A percentile compares a stretch with the other conserved stretches of the same genome.
Conservation (phyloP, 2,888 invertebrate species). For the Tachina lurida region DNA sequence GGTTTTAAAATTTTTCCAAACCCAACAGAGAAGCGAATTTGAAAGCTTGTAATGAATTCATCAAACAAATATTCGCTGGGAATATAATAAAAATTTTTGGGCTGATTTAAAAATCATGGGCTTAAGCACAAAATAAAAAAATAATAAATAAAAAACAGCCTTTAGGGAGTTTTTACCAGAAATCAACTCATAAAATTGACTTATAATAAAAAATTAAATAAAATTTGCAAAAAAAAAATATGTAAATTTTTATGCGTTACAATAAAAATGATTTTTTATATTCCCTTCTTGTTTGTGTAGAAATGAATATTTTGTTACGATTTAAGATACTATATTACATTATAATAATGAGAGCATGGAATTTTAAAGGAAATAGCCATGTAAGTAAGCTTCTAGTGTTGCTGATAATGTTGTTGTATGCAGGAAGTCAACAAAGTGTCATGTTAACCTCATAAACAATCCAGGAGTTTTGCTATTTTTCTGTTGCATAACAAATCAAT, state of each 20-base stretch:
- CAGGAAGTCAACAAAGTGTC: not conserved
- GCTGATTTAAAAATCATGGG: not conserved
- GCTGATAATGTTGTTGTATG: no score
- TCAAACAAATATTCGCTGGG: not conserved
- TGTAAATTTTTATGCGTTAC: not conserved
- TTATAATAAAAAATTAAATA: constrained; percentile 2
- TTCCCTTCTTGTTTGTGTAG: not conserved
- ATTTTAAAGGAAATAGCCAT: no score
- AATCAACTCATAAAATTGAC: constrained; percentile 18
- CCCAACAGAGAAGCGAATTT: no score
- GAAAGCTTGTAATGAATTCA: no score
- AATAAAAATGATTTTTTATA: not conserved
- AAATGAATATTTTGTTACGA: not conserved
- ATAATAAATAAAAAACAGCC: constrained; percentile 10
- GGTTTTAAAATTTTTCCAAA: no score
- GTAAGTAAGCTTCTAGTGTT: no score
- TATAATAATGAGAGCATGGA: no score
- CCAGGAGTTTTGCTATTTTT: not conserved
- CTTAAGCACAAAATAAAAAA: not conserved
- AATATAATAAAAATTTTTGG: not conserved
- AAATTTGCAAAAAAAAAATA: constrained; percentile 21
- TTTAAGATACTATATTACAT: no score
- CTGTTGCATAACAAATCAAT: constrained; percentile 77
- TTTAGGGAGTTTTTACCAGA: constrained; percentile 32
- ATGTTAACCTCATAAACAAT: constrained; percentile 18